Evolutionary conservation across 2,113 vertebrate species (phyloP).

Genomic region (Malurus melanocephalus): DNA sequence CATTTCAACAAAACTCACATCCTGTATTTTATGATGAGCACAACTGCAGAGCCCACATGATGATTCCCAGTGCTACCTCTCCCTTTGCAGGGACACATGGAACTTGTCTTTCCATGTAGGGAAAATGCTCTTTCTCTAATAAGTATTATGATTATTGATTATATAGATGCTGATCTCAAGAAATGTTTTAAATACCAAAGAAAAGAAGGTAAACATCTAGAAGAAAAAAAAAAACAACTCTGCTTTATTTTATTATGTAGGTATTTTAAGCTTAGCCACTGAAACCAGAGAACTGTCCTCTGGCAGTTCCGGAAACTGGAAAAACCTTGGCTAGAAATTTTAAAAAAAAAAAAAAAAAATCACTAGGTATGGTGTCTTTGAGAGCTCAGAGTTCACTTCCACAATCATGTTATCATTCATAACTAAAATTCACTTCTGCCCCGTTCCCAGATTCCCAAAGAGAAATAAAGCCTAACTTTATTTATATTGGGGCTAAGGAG

Average conservation of each 20-base stretch:
- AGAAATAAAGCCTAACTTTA: not conserved
- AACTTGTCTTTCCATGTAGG: not conserved
- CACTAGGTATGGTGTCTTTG: not conserved
- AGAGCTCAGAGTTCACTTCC: not conserved
- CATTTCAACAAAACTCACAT: not conserved
- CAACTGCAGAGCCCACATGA: not conserved
- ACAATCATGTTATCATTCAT: not conserved
- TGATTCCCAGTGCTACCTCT: not conserved
- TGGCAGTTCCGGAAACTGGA: not conserved
- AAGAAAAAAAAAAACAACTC: not conserved
- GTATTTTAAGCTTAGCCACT: not conserved
- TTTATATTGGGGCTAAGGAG: not conserved
- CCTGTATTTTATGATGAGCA: not conserved
- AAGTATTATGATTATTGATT: not conserved
- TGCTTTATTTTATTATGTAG: not conserved
- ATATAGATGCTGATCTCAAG: not conserved
- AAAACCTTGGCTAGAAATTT: not conserved
- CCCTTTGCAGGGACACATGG: not conserved
- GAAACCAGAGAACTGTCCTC: not conserved
- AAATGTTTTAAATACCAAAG: not conserved
- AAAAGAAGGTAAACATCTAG: not conserved
- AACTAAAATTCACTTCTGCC: not conserved
- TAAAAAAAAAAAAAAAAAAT: not conserved
- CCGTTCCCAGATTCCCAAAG: not conserved
- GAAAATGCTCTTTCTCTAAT: not conserved